Percentiles rank a stretch among this genome's conserved stretches.
Evolutionary conservation across 2,797 vertebrate genomes (phyloP).

Genomic region (Salarias fasciatus): DNA sequence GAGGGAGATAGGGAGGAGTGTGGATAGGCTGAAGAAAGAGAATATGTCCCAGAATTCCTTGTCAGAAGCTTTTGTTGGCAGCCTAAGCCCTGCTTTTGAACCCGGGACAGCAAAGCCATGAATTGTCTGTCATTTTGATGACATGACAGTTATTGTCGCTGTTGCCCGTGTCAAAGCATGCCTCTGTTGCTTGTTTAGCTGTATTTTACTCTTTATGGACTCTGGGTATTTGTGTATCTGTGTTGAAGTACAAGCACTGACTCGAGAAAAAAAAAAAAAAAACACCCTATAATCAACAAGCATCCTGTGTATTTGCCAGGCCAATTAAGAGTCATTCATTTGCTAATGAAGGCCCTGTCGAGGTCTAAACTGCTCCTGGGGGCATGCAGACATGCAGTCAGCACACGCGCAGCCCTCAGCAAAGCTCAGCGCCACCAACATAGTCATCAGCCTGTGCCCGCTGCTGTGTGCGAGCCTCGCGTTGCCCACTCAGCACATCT

Average conservation of each 20-base stretch:
- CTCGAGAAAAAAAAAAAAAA: constrained; percentile 43
- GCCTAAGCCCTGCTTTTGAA: constrained; percentile 64
- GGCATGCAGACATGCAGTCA: constrained; percentile 76
- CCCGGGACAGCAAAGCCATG: constrained; percentile 54
- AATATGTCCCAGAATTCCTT: constrained; percentile 70
- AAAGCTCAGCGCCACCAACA: constrained; percentile 72
- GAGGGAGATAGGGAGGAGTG: constrained; percentile 50
- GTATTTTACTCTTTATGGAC: constrained; percentile 45
- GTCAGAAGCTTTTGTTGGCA: constrained; percentile 65
- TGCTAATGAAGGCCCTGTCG: constrained; percentile 83
- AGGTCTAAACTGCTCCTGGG: constrained; percentile 80
- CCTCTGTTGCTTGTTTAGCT: constrained; percentile 39
- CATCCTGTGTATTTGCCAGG: constrained; percentile 80
- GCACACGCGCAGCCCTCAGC: constrained; percentile 72
- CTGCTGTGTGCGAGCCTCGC: constrained; percentile 59
- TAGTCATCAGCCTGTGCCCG: constrained; percentile 72
- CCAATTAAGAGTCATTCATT: constrained; percentile 86
- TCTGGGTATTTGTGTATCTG: constrained; percentile 58
- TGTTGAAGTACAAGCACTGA: constrained; percentile 48
- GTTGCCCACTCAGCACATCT: constrained; percentile 84
- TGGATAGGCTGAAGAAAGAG: constrained; percentile 63
- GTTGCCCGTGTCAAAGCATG: constrained; percentile 16
- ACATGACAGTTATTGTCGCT: constrained; percentile 66
- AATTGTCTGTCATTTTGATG: constrained; percentile 69
- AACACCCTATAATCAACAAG: constrained; percentile 80